A percentile compares a stretch with the other conserved stretches of the same genome.
Conservation (phyloP, 2,797 vertebrate genomes). For the Acropternis orthonyx region DNA sequence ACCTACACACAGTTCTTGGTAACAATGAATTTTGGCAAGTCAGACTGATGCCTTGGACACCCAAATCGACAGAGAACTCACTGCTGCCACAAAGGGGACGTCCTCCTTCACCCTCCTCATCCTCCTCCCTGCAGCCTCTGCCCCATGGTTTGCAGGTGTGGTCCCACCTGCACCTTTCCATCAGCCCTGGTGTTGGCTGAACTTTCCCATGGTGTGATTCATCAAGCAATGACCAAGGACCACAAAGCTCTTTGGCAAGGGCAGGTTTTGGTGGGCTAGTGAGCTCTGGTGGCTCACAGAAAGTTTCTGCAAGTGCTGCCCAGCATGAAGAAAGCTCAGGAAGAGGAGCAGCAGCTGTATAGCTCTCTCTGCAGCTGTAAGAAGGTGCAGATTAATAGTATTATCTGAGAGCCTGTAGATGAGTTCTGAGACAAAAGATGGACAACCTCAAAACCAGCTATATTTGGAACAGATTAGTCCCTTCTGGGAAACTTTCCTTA, state of each 20-base stretch:
- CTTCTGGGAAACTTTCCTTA: background rate
- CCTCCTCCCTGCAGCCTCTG: background rate
- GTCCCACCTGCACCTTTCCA: background rate
- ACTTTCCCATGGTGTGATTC: background rate
- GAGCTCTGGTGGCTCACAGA: background rate
- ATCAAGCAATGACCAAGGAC: background rate
- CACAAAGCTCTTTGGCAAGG: background rate
- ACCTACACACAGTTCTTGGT: background rate
- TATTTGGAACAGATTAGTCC: background rate
- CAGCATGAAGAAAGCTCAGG: no score
- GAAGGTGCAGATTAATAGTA: background rate
- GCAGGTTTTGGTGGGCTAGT: background rate
- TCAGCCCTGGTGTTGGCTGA: background rate
- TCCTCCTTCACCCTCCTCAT: background rate
- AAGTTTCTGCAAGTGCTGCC: no score
- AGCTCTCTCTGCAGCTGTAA: background rate
- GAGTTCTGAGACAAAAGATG: background rate
- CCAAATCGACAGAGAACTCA: background rate
- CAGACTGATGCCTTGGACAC: fast-evolving
- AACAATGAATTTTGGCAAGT: background rate
- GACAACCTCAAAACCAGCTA: background rate
- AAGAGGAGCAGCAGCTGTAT: no score
- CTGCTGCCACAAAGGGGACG: background rate
- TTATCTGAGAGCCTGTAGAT: background rate
- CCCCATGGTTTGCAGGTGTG: fast-evolving